Evolutionary conservation across 1,140 invertebrate species (phyloP), one percentile per base, ranked within the genome.

Genomic region (Drosophila nigromelanica): DNA sequence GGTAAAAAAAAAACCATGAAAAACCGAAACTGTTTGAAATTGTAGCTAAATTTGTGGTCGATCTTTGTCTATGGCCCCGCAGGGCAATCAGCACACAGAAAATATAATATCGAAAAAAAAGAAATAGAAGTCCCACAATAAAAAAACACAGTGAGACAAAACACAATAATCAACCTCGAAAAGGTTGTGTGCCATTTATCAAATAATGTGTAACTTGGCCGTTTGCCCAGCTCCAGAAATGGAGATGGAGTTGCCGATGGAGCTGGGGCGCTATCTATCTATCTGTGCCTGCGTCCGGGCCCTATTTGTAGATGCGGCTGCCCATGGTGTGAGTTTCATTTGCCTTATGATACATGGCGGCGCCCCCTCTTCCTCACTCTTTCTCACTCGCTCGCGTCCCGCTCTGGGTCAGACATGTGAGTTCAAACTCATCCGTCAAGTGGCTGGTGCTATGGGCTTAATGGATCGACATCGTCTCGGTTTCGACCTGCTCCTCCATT

Each of bases 361-460:
- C 77, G 73, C 73, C 72, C 64, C 67, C 64, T 50, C 30, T 8
- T 6, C 39, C 14, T 8, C 15, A 15, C 21, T 15, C 58, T 45
- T 48, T 27, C 40, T n/a, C 77, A 21, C 66, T 59, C 55, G 21
- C 55, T 47, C 43, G 15, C 67, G 43, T 47, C 64, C 40, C 52
- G 59, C 61, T 75, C 64, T 89, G 82, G 87, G 87, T 90, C 87
- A 90, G 81, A 90, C 79, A 90, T 81, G 76, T 79, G 81, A 90
- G 87, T 90, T 90, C 87, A 90, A 90, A 87, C 87, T 74, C 87
- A 90, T 90, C 87, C 87, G 87, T 90, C 87, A 90, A 90, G 80
- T 90, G 87, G 73, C 72, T 76, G 75, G 77, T 75, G 80, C 77
- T 85, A 80, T 80, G 60, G 61, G 75, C 85, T 73, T 89, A 89